phyloP scores from a whole-genome alignment of 2,113 vertebrate species.

The Glaucomys volans region DNA sequence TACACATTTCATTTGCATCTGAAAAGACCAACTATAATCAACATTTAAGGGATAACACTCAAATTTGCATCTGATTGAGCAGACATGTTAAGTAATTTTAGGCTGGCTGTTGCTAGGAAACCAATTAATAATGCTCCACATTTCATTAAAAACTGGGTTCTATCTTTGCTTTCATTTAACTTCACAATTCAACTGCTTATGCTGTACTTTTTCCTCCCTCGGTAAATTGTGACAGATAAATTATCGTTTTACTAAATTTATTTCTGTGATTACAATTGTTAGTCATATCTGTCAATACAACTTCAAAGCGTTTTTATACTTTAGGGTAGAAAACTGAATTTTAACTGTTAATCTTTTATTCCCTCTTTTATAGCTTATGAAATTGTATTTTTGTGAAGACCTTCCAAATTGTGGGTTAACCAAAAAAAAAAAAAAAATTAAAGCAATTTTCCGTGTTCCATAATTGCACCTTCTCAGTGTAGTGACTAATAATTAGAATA shows the following conservation, averaged over 20 bases:
- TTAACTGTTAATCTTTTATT: constrained; percentile 64
- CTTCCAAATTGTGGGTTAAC: constrained; percentile 75
- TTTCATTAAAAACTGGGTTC: constrained; percentile 84
- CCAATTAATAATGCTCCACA: constrained; percentile 86
- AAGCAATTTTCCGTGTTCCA: constrained; percentile 65
- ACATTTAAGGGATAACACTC: constrained; percentile 89
- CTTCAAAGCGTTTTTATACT: constrained; percentile 64
- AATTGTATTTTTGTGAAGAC: constrained; percentile 70
- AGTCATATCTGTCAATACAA: constrained; percentile 77
- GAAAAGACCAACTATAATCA: constrained; percentile 89
- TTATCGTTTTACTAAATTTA: constrained; percentile 78
- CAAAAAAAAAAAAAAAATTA: constrained; percentile 57
- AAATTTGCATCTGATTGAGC: constrained; percentile 90
- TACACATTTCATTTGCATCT: constrained; percentile 89
- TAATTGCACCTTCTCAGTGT: constrained; percentile 70
- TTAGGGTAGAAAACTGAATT: background rate
- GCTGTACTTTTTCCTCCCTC: constrained; percentile 53
- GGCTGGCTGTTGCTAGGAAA: constrained; percentile 88
- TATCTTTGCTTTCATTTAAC: constrained; percentile 81
- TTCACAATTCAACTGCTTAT: constrained; percentile 74
- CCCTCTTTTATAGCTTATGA: constrained; percentile 36
- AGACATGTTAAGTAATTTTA: constrained; percentile 89
- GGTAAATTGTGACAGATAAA: constrained; percentile 76
- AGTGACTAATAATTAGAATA: constrained; percentile 79
- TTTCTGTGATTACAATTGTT: constrained; percentile 77